Base-by-base conservation (phyloP, 2,888 invertebrate genomes). In the Pristionchus maxplancki region DNA sequence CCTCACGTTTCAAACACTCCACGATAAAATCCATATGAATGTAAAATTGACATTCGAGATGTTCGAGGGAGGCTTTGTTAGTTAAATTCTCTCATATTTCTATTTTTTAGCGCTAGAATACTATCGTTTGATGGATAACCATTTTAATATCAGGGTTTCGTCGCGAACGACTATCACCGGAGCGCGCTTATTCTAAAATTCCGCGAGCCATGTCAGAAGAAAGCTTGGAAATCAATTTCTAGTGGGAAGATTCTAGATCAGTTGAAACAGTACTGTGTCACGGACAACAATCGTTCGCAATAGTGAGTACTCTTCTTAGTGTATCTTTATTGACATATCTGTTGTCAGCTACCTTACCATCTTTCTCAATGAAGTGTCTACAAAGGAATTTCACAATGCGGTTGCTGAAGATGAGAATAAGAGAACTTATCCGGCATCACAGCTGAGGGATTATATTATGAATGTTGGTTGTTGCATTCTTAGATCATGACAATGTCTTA, bases 1-100 rank as follows among this genome's bases (percentile, higher is more conserved):
- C 8, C 20, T 82, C 3, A 37, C 53, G 20, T 82, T 82, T 44
- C n/a, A 58, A 34, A 13, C 13, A 9, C 53, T 58, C 9, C 82
- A 82, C 53, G 53, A 53, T 6, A 82, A 53, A 24, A 34, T 24
- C 8, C 50, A 17, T 5, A 34, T 44, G 20, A 28, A 53, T 6
- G 28, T 82, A n/a, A 34, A 24, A n/a, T 53, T 82, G 24, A 53
- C 50, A 9, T 82, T 82, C 53, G 53, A 50, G n/a, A 44, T 53
- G 31, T 34, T 82, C 34, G 53, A 50, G 53, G 82, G 53, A 31
- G n/a, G 53, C n/a, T 82, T 82, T 34, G 82, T 82, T 34, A 53
- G 82, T 34, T 37, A 58, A 6, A 24, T 58, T 58, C 24, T 4
- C 15, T 53, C 15, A n/a, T n/a, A 24, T 58, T n/a, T n/a, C n/a